Base-by-base conservation (phyloP, 2,888 invertebrate genomes). In the Saturnia pavonia region DNA sequence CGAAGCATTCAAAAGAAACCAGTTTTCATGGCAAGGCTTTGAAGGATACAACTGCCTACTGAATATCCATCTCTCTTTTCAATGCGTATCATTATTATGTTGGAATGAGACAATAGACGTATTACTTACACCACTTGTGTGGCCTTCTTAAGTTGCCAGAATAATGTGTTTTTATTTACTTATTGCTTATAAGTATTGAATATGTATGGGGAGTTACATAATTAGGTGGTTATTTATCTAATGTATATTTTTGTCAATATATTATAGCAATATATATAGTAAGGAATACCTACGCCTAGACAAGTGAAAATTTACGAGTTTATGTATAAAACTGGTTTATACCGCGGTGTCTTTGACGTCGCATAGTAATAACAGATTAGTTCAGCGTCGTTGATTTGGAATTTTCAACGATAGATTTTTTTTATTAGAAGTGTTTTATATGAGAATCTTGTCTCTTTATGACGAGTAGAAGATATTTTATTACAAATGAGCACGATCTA, bases 1-100 rank as follows among this genome's bases (percentile, higher is more conserved):
- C 93, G 92, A 76, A 92, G 90, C 91, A 89, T 91, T 91, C 85
- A 76, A 73, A 79, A 77, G 82, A 86, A 91, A 91, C 91, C 89
- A 86, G 93, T 92, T 92, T 90, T 82, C 88, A 84, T 82, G 77
- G 82, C 82, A 82, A 89, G 91, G 91, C 91, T 92, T 89, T 85
- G 83, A 86, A 87, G 86, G 91, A 88, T 86, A 88, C 81, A 78
- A 78, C 82, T 85, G 85, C 85, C 86, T 87, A 85, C 84, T 85
- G 86, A 87, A 81, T 87, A 85, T 85, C 85, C 77, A 84, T 92
- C 91, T 87, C 92, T 84, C 78, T 91, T 83, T 77, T 74, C 74
- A 78, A 73, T 82, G 78, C 74, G 69, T 73, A 78, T 75, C 73
- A 73, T 76, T 71, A 72, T 70, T 70, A 72, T 43, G 78, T 65